These are phyloP conservation scores for Antedon mediterranea DNA, from an alignment of 53 echinoderm and acorn worm species.

Conservation along the genomic window DNA sequence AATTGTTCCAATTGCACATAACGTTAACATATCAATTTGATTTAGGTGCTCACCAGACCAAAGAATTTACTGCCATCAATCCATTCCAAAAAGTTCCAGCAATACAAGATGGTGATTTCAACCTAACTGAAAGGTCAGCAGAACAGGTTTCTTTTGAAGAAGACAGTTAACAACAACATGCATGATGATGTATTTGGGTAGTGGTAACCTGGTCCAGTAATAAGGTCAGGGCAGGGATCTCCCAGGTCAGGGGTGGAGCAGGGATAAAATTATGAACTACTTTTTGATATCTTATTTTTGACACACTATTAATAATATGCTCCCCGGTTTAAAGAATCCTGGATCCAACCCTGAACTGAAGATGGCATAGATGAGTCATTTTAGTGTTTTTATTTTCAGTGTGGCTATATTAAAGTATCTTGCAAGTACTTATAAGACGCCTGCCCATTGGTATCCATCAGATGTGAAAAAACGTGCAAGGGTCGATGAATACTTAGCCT, in stretches of 20 bases:
- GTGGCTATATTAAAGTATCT: conserved; percentile 53
- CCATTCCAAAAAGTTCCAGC: conserved; percentile 61
- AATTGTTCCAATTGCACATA: not conserved
- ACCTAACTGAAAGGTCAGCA: conserved; percentile 55
- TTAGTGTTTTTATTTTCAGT: conserved; percentile 15
- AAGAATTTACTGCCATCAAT: conserved; percentile 40
- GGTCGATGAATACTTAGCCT: conserved; percentile 58
- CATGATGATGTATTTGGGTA: too few relatives aligned
- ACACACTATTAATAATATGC: too few relatives aligned
- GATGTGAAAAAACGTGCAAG: conserved; percentile 35
- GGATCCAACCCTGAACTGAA: not conserved
- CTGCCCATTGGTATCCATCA: conserved; percentile 76
- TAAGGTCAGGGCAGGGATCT: too few relatives aligned
- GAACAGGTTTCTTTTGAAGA: too few relatives aligned
- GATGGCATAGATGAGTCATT: not conserved
- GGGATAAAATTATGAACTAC: too few relatives aligned
- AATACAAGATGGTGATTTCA: conserved; percentile 83
- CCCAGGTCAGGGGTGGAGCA: too few relatives aligned
- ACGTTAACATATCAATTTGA: too few relatives aligned
- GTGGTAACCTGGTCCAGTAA: too few relatives aligned
- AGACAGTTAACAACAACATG: too few relatives aligned
- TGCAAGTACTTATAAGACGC: conserved; percentile 32
- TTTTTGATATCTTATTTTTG: too few relatives aligned
- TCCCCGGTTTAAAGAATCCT: not conserved
- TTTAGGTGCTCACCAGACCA: conserved; percentile 41